A percentile compares a stretch with the other conserved stretches of the same genome.
phyloP scores from a whole-genome alignment of 1,140 invertebrate species.

The Phymastichus coffea region DNA sequence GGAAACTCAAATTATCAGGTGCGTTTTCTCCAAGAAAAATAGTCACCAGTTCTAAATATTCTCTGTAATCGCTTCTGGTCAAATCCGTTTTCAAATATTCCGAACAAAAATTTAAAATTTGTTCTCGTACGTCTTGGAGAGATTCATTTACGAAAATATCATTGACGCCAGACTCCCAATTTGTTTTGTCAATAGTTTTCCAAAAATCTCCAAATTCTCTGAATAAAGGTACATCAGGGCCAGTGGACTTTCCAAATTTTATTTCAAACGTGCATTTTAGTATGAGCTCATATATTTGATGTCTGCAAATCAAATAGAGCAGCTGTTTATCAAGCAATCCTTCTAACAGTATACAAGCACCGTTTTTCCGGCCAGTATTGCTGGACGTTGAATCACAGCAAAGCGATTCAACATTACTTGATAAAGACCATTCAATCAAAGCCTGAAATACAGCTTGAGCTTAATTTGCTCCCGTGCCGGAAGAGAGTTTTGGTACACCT shows the following conservation, averaged over 20 bases:
- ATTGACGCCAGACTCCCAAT: background rate
- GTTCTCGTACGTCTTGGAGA: background rate
- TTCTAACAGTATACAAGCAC: constrained; percentile 37
- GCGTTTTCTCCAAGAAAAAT: constrained; percentile 34
- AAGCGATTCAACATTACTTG: background rate
- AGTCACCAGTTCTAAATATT: constrained; percentile 30
- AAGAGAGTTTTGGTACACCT: no score
- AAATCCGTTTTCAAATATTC: background rate
- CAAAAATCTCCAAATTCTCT: no score
- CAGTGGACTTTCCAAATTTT: no score
- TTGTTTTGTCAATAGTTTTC: background rate
- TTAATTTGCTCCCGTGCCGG: no score
- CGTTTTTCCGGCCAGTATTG: constrained; percentile 33
- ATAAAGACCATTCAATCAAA: no score
- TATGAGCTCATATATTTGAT: constrained; percentile 30
- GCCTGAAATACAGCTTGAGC: no score
- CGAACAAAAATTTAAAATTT: background rate
- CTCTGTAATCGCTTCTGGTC: constrained; percentile 37
- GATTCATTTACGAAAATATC: no score
- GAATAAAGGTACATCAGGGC: no score
- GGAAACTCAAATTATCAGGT: constrained; percentile 31
- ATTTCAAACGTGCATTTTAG: no score
- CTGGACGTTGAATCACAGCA: constrained; percentile 30
- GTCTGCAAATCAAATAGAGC: constrained; percentile 39
- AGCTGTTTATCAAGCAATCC: constrained; percentile 35